These are phyloP conservation scores for Clarias macrocephalus DNA, from an alignment of 2,113 vertebrate genomes.

Conservation along the genomic window DNA sequence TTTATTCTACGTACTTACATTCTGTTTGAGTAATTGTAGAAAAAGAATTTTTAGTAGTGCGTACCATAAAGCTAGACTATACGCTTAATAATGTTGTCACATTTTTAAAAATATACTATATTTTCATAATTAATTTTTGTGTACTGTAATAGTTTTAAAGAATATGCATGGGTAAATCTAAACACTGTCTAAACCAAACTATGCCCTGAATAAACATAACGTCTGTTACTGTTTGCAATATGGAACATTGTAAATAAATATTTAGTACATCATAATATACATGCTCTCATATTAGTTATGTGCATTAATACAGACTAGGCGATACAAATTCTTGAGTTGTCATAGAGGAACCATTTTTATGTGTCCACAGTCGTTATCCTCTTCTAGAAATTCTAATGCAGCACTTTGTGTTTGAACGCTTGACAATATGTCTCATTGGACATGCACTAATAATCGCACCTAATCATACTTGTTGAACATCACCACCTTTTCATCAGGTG, in stretches of 20 bases:
- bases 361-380: not conserved
- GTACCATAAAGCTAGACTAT: not conserved
- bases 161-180: not conserved
- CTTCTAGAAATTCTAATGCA: not conserved
- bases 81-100: not conserved
- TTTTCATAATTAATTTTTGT: not conserved
- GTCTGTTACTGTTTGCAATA: not conserved
- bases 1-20: not conserved
- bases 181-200: not conserved
- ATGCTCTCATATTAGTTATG: not conserved
- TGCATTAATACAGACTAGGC: not conserved
- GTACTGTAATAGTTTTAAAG: not conserved
- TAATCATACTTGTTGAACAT: not conserved
- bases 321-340: not conserved
- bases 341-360: not conserved
- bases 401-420: not conserved
- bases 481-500: no score
- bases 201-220: not conserved
- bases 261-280: not conserved
- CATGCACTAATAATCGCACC: not conserved
- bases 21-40: not conserved
- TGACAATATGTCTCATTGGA: not conserved
- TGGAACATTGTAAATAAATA: not conserved
- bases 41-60: not conserved
- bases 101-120: not conserved